Evolutionary conservation across 1,140 invertebrate genomes (phyloP), one percentile per base, ranked within the genome.

Genomic region (Triops cancriformis): DNA sequence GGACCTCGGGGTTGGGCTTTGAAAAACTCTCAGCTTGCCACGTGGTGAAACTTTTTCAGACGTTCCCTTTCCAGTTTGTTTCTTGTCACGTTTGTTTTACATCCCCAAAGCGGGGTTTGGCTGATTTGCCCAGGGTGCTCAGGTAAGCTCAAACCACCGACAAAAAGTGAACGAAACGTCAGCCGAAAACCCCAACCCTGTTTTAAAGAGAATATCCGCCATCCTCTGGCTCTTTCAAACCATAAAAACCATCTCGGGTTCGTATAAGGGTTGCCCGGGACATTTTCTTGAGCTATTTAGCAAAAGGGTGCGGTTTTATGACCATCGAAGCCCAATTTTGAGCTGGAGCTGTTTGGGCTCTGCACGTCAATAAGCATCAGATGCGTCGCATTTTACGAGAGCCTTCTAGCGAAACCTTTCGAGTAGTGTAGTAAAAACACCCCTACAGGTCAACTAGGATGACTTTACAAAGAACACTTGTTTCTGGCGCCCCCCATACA

Each of bases 261-360:
- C n/a, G n/a, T n/a, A n/a, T n/a, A n/a, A n/a, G n/a, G n/a, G n/a
- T n/a, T n/a, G n/a, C 23, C 18, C 23, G 6, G 14, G 51, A 18
- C 51, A 12, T 64, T 64, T 64, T 23, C 51, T 64, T 23, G n/a
- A 9, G 51, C 51, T 23, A 64, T 64, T 64, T 64, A 64, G 51
- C 51, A 64, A 23, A n/a, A 64, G 51, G 51, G 51, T 64, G 51
- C 51, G 51, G 51, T 64, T 64, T 64, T 64, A 64, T 64, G 51
- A 11, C 51, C 51, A 9, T 23, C 51, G 51, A 64, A 23, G 51
- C 51, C 10, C 10, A 64, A 23, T 64, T 64, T 64, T 23, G 51
- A 64, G 51, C 51, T 64, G 10, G 45, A 64, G 14, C 45, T 64
- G 45, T 37, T 37, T 37, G 2, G 31, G 31, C 31, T 37, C 31